Evolutionary conservation across 2,113 vertebrate species (phyloP).

Genomic region (Notarius quadriscutis): DNA sequence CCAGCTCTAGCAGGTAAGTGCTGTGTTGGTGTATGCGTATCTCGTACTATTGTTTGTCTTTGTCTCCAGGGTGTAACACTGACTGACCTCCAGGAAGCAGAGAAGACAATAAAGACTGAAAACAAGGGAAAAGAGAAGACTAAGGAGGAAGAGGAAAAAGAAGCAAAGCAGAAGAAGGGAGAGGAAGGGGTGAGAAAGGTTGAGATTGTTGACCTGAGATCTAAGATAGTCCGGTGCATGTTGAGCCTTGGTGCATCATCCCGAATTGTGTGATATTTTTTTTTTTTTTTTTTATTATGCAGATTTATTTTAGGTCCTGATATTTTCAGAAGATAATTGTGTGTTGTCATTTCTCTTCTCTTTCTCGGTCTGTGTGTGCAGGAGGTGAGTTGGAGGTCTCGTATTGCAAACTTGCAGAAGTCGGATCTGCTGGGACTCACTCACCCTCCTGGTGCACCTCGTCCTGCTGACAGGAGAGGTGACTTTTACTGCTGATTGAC

Average conservation of each 20-base stretch:
- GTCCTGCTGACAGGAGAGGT: constrained; percentile 70
- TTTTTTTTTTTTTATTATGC: background rate
- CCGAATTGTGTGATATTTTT: background rate
- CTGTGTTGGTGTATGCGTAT: no score
- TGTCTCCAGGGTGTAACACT: constrained; percentile 77
- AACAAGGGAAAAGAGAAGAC: constrained; percentile 65
- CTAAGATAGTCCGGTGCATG: background rate
- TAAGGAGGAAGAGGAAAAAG: constrained; percentile 67
- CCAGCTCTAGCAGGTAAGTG: no score
- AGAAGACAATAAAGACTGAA: constrained; percentile 74
- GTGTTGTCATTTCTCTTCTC: background rate
- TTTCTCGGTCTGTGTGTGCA: constrained; percentile 52
- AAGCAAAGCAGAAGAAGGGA: constrained; percentile 63
- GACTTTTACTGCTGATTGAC: background rate
- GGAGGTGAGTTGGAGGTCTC: constrained; percentile 82
- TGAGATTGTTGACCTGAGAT: constrained; percentile 24
- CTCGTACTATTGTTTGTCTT: no score
- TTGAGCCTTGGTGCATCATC: background rate
- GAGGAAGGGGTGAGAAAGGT: constrained; percentile 72
- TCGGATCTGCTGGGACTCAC: constrained; percentile 81
- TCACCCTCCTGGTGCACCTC: constrained; percentile 71
- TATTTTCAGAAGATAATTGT: background rate
- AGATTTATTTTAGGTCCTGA: background rate
- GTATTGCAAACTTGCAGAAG: constrained; percentile 82
- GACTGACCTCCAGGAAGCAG: constrained; percentile 80